Conservation (phyloP, 30 jellyfish, hydroid and myxozoan species). For the Turritopsis rubra region DNA sequence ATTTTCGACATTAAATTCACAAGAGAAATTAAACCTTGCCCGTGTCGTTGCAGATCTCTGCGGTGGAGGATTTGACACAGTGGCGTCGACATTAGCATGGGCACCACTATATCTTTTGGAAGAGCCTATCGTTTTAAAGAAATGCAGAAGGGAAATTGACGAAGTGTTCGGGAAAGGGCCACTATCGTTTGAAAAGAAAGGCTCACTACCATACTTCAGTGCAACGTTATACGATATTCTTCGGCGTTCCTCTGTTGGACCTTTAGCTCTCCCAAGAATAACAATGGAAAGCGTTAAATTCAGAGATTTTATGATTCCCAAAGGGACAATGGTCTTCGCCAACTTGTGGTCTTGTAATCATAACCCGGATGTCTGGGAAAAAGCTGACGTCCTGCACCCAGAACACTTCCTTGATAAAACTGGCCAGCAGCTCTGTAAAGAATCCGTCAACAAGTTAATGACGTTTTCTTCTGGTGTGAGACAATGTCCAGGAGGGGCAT, state of each 20-base stretch:
- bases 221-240: conserved; percentile 24
- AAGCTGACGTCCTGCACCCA: conserved; percentile 5
- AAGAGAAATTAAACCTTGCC: conserved; percentile 10
- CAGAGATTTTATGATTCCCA: conserved; percentile 9
- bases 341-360: conserved; percentile 20
- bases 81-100: conserved; percentile 32
- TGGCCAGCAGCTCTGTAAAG: conserved; percentile 2
- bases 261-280: conserved; percentile 22
- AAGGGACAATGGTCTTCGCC: conserved; percentile 19
- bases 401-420: conserved; percentile 8
- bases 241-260: conserved; percentile 25
- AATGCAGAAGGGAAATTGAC: conserved; percentile 11
- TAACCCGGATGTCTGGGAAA: background rate
- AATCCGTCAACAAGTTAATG: background rate
- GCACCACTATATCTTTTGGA: conserved; percentile 13
- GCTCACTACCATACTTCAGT: background rate
- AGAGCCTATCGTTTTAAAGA: background rate
- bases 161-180: background rate
- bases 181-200: conserved; percentile 6
- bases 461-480: conserved; percentile 35
- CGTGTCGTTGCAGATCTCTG: conserved; percentile 17
- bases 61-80: conserved; percentile 40
- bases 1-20: background rate
- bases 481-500: conserved; percentile 32
- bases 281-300: conserved; percentile 8